phyloP scores from a whole-genome alignment of 2,888 invertebrate genomes.

The Dioctria rufipes region DNA sequence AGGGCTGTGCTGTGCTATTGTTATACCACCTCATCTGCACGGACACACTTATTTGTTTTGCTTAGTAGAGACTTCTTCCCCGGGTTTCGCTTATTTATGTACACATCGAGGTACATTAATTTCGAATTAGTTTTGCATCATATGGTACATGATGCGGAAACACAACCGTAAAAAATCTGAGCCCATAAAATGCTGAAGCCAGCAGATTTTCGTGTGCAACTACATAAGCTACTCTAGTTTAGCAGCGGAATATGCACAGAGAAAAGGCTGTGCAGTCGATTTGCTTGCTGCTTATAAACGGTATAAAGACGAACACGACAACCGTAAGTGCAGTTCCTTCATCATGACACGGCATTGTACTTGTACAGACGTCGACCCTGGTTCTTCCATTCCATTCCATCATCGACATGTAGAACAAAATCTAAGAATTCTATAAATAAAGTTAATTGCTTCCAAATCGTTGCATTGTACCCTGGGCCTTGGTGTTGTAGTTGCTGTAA shows the following conservation, averaged over 20 bases:
- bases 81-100: slow-evolving; percentile 45
- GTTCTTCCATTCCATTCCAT: background rate
- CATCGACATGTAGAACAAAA: slow-evolving; percentile 34
- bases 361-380: background rate
- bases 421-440: slow-evolving; percentile 57
- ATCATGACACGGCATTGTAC: slow-evolving; percentile 9
- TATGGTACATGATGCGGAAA: slow-evolving; percentile 72
- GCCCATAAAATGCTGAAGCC: slow-evolving; percentile 48
- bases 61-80: slow-evolving; percentile 13
- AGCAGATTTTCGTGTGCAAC: slow-evolving; percentile 40
- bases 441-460: slow-evolving; percentile 59
- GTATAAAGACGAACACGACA: background rate
- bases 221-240: slow-evolving; percentile 14
- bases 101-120: slow-evolving; percentile 68
- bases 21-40: slow-evolving; percentile 30
- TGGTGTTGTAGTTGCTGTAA: slow-evolving; percentile 27
- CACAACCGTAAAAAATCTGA: slow-evolving; percentile 56
- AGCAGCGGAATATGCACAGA: background rate
- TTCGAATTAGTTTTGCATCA: slow-evolving; percentile 73
- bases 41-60: slow-evolving; percentile 52
- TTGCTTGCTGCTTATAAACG: slow-evolving; percentile 14
- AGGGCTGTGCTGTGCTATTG: slow-evolving; percentile 51
- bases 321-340: slow-evolving; percentile 4
- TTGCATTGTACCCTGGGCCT: slow-evolving; percentile 52
- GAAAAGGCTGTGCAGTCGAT: background rate